Evolutionary conservation across 2,888 invertebrate species (phyloP), one percentile per base, ranked within the genome.

Genomic region (Folsomia manolachei): DNA sequence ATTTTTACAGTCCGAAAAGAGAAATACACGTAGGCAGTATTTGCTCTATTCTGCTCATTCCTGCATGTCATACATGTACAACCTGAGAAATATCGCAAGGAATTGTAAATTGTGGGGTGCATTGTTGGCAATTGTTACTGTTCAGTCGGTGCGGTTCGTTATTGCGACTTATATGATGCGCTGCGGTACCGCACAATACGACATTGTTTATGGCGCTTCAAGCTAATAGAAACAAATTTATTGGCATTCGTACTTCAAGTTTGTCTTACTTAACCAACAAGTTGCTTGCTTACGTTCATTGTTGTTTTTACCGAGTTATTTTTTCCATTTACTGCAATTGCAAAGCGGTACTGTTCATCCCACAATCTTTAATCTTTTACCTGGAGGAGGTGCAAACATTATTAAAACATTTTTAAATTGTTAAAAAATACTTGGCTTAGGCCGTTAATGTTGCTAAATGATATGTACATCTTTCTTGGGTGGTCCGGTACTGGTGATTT

Each of bases 371-470:
- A 4, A 39, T 39, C 4, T 39, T 14, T 39, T 39, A 14, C 39
- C 7, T 39, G 39, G 39, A 56, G 19, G 56, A 19, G 56, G 56
- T n/a, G 56, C 7, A 56, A 56, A 56, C 56, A 56, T 56, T n/a
- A n/a, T n/a, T 56, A 21, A 56, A 56, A 56, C 21, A 18, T 56
- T 39, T n/a, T 56, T 56, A 56, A 56, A 21, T 56, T 56, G 56
- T 56, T 56, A 4, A 21, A n/a, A 56, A 56, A 14, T 56, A n/a
- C 7, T 18, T 7, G 11, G 11, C 56, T 7, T 14, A 56, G n/a
- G 56, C 56, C 21, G 56, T 56, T 14, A 56, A 56, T 14, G 56
- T 56, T 56, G 56, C 56, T 39, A 56, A 56, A 56, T 56, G 56
- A 56, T 14, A 4, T 21, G 21, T n/a, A n/a, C n/a, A n/a, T 56